A percentile compares a stretch with the other conserved stretches of the same genome.
Evolutionary conservation across 2,797 vertebrate genomes (phyloP).

Genomic region (Hippopotamyrus pictus): DNA sequence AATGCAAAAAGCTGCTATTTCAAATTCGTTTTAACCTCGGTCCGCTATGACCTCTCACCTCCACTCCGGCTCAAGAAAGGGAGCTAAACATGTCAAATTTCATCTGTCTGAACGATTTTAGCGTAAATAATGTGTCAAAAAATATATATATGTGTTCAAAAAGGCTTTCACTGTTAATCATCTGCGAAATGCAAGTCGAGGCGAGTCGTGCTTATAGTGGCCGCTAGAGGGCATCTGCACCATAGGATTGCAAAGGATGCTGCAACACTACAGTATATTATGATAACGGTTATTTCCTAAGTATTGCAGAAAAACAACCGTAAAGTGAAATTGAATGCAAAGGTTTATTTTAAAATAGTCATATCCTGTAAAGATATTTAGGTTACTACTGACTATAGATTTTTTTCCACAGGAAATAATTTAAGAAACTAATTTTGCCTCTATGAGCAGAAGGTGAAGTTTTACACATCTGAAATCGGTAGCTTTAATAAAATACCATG

Average conservation of each 20-base stretch:
- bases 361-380: not conserved
- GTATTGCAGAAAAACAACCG: not conserved
- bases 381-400: not conserved
- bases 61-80: not conserved
- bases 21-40: not conserved
- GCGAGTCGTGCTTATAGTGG: not conserved
- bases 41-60: not conserved
- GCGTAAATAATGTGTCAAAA: not conserved
- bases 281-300: not conserved
- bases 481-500: not conserved
- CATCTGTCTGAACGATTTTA: not conserved
- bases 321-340: not conserved
- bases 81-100: not conserved
- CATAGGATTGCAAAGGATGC: slow-evolving; percentile 9
- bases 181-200: not conserved
- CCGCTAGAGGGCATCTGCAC: slow-evolving; percentile 29
- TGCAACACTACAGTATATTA: not conserved
- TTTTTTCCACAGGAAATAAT: not conserved
- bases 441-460: not conserved
- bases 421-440: not conserved
- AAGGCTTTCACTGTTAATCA: not conserved
- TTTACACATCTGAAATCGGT: not conserved
- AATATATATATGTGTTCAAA: not conserved
- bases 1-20: not conserved
- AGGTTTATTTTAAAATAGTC: not conserved